These are phyloP conservation scores for Argyrosomus japonicus DNA, from an alignment of 2,113 vertebrate genomes.

Conservation along the genomic window DNA sequence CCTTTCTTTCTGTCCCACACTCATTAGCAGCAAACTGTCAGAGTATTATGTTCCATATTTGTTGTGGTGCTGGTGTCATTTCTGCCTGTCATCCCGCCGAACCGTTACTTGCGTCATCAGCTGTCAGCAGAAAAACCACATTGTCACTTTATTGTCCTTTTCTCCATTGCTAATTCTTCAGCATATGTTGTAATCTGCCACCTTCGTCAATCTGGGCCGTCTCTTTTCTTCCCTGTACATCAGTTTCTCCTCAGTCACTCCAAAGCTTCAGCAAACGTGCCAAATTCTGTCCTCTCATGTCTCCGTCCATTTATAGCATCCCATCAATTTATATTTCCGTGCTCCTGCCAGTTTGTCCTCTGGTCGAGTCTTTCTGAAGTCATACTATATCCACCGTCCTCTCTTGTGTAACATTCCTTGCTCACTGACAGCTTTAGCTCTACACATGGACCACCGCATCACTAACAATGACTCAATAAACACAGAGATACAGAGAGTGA, in stretches of 20 bases:
- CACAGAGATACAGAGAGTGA: slow-evolving; percentile 42
- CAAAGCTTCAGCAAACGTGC: slow-evolving; percentile 36
- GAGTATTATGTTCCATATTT: slow-evolving; percentile 38
- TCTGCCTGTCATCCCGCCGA: slow-evolving; percentile 30
- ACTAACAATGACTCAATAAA: slow-evolving; percentile 80
- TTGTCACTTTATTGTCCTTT: slow-evolving; percentile 18
- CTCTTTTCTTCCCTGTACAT: slow-evolving; percentile 12
- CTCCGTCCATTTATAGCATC: slow-evolving; percentile 39
- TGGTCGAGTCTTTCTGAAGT: slow-evolving; percentile 71
- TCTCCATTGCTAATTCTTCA: slow-evolving; percentile 3
- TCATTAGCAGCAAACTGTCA: slow-evolving; percentile 49
- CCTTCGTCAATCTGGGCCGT: not conserved
- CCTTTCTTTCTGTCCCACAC: slow-evolving; percentile 46
- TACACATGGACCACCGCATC: slow-evolving; percentile 61
- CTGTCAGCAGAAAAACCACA: slow-evolving; percentile 2
- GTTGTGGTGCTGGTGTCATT: slow-evolving; percentile 36
- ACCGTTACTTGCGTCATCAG: slow-evolving; percentile 32
- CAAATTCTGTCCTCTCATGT: slow-evolving; percentile 6
- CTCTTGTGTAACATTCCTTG: slow-evolving; percentile 27
- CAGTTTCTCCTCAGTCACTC: slow-evolving; percentile 36
- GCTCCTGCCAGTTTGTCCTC: slow-evolving; percentile 48
- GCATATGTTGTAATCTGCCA: not conserved
- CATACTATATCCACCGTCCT: slow-evolving; percentile 57
- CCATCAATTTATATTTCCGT: slow-evolving; percentile 14
- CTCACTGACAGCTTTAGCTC: slow-evolving; percentile 21